Evolutionary conservation across 1,140 invertebrate species (phyloP).

Genomic region (Battus philenor): DNA sequence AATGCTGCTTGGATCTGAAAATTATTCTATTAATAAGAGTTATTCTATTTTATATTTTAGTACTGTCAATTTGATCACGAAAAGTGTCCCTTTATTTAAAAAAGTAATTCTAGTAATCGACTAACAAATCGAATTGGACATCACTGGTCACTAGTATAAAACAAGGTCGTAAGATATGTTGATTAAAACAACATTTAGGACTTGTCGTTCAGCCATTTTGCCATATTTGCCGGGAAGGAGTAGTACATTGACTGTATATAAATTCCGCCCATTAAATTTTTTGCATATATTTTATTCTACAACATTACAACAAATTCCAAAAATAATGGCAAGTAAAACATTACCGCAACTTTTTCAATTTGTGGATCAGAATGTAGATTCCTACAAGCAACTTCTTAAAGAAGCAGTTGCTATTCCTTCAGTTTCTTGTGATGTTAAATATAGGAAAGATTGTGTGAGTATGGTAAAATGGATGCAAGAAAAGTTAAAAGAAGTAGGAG

Average conservation of each 20-base stretch:
- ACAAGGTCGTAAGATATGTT: constrained; percentile 1
- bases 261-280: constrained; percentile 21
- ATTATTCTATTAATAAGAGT: neutral
- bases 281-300: constrained; percentile 27
- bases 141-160: neutral
- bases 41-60: neutral
- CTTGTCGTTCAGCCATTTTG: constrained; percentile 28
- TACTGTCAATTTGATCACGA: no score
- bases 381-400: constrained; percentile 87
- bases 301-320: constrained; percentile 26
- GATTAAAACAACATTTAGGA: neutral
- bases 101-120: neutral
- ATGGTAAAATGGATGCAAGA: constrained; percentile 87
- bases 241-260: constrained; percentile 21
- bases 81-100: no score
- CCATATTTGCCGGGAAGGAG: constrained; percentile 31
- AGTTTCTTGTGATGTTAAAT: constrained; percentile 93
- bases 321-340: constrained; percentile 55
- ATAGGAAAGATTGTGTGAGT: constrained; percentile 81
- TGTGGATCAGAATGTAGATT: constrained; percentile 85
- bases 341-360: constrained; percentile 78
- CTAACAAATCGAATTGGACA: neutral
- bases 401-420: constrained; percentile 96
- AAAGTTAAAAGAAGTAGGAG: constrained; percentile 86
- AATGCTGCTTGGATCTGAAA: neutral